Conservation (phyloP, 2,797 vertebrate genomes). For the Mionectes olivaceus region DNA sequence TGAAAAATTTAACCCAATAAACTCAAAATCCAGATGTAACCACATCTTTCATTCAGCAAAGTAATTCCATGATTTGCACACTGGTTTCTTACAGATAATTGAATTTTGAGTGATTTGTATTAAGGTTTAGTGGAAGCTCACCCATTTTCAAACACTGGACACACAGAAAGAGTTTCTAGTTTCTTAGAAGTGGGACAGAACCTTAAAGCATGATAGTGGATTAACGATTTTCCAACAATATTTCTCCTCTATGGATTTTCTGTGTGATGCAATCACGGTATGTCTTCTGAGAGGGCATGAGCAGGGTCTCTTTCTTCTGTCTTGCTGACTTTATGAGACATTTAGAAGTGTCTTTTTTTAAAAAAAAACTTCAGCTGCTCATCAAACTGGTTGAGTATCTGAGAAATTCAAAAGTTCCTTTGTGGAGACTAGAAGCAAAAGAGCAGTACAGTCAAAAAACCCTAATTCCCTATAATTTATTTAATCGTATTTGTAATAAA, state of each 20-base stretch:
- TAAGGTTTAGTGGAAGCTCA: not conserved
- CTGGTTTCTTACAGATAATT: not conserved
- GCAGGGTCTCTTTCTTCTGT: not conserved
- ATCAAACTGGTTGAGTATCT: not conserved
- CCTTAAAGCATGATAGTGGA: not conserved
- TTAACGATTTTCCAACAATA: not conserved
- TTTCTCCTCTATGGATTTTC: not conserved
- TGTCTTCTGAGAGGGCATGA: not conserved
- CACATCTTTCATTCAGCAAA: not conserved
- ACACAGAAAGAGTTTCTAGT: not conserved
- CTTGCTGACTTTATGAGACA: not conserved
- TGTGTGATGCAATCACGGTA: fast-evolving
- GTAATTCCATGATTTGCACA: not conserved
- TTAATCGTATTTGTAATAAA: not conserved
- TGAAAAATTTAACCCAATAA: not conserved
- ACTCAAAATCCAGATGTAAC: not conserved
- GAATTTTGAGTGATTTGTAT: not conserved
- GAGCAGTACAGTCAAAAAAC: not conserved
- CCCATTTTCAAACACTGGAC: not conserved
- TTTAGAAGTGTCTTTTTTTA: not conserved
- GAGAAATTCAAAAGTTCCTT: not conserved
- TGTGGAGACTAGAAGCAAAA: not conserved
- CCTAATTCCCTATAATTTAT: not conserved
- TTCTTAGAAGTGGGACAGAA: not conserved
- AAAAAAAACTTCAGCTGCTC: not conserved